Conservation (phyloP, 1,140 invertebrate species). For the Drosophila lowei region DNA sequence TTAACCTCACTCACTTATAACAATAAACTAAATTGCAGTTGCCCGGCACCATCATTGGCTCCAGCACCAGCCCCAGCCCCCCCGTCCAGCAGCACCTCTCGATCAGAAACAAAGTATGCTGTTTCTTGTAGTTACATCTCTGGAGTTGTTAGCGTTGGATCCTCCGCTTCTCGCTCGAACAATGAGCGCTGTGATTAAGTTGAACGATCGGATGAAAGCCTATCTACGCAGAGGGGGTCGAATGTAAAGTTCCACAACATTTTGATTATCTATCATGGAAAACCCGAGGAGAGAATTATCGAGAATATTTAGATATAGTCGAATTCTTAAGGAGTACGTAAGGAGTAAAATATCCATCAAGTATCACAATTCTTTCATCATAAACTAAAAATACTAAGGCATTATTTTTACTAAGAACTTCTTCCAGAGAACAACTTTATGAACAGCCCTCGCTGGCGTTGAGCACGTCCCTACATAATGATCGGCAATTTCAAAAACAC, state of each 20-base stretch:
- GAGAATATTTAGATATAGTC: too few species aligned
- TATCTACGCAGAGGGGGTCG: slow-evolving; percentile 11
- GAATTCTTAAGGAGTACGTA: too few species aligned
- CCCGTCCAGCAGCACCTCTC: slow-evolving; percentile 5
- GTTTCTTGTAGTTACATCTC: slow-evolving; percentile 68
- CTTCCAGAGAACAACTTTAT: slow-evolving; percentile 12
- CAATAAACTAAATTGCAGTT: slow-evolving; percentile 81
- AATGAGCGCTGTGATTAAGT: slow-evolving; percentile 72
- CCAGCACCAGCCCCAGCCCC: too few species aligned
- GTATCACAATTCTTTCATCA: too few species aligned
- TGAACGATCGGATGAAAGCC: slow-evolving; percentile 67
- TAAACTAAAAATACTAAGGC: too few species aligned
- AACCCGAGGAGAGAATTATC: too few species aligned
- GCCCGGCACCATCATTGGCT: slow-evolving; percentile 10
- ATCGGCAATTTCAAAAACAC: slow-evolving; percentile 80
- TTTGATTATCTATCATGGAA: too few species aligned
- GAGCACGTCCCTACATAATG: slow-evolving; percentile 61
- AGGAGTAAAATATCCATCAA: too few species aligned
- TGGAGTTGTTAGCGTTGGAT: slow-evolving; percentile 60
- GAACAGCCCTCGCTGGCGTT: slow-evolving; percentile 40
- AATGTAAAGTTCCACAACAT: too few species aligned
- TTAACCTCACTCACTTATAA: slow-evolving; percentile 82
- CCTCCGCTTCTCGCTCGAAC: slow-evolving; percentile 24
- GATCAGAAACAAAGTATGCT: slow-evolving; percentile 73
- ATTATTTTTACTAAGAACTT: too few species aligned